phyloP scores from a whole-genome alignment of 2,888 invertebrate species.

The Cotesia congregata region DNA sequence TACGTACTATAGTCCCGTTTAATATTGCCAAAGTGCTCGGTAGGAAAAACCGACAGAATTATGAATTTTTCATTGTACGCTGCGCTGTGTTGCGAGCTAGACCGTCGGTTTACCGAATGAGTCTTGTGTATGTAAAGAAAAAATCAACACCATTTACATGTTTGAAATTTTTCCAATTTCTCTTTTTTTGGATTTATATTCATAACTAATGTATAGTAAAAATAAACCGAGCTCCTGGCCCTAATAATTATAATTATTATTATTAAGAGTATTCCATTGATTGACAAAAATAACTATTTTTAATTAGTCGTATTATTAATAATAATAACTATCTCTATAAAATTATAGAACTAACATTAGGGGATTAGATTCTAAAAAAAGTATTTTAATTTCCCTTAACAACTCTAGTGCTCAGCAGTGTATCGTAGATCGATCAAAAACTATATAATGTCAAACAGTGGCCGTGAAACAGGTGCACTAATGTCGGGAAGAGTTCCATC shows the following conservation, averaged over 20 bases:
- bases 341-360: constrained; percentile 31
- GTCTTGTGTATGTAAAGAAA: constrained; percentile 1
- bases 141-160: constrained; percentile 9
- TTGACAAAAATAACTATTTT: neutral
- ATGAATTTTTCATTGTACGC: constrained; percentile 57
- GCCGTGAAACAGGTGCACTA: constrained; percentile 38
- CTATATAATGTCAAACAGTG: constrained; percentile 36
- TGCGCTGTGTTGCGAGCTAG: constrained; percentile 45
- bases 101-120: constrained; percentile 47
- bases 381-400: constrained; percentile 11
- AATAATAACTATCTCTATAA: neutral
- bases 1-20: constrained; percentile 58
- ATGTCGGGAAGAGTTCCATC: constrained; percentile 49
- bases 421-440: constrained; percentile 3
- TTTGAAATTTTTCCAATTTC: neutral
- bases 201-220: neutral
- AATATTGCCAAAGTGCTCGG: constrained; percentile 67
- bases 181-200: neutral
- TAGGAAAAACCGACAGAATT: constrained; percentile 63
- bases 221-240: too few species aligned
- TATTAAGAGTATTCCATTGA: too few species aligned
- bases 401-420: neutral
- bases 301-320: neutral
- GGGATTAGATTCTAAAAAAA: constrained; percentile 13
- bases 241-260: too few species aligned